Base-by-base conservation (phyloP, 2,888 invertebrate species). In the Ennomos erosarius region DNA sequence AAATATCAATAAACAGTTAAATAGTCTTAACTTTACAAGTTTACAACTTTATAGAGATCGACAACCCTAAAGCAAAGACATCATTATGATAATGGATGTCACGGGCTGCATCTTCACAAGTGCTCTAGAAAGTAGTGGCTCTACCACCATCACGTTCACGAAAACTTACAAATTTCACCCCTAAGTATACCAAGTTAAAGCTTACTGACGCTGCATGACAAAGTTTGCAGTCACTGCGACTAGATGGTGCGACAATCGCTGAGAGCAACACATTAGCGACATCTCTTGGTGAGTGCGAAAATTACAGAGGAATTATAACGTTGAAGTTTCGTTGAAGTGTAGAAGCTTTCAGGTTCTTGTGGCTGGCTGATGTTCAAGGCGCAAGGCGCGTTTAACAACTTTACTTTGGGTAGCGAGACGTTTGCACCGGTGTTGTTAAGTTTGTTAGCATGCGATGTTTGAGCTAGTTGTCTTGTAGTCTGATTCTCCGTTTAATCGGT, bases 1-100 rank as follows among this genome's bases (percentile, higher is more conserved):
- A 16, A 16, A 16, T 16, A 16, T 16, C 16, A 3, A 16, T 16
- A 16, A 16, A 16, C 16, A 16, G 16, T 16, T 16, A 16, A 16
- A 3, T 3, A 16, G 3, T 16, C 16, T 16, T 16, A 2, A 1
- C 16, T 16, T 26, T 26, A 26, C 26, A 26, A 3, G 5, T 26
- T 6, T 4, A 26, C 26, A 26, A 26, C 26, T 26, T 26, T 26
- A 26, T 3, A 26, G 6, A 4, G 26, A 26, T 26, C 26, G 26
- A 40, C 86, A 89, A 55, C 90, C 90, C 88, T 90, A 69, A 48
- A 64, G 59, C 71, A 81, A 85, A 85, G 80, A 86, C 84, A 87
- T 88, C 88, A 90, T 89, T 86, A 86, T 83, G 78, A 84, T 89
- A 89, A 90, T 91, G 90, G 90, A 91, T 90, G 90, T 91, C 90